These are phyloP conservation scores for Drosophila quadrilineata DNA, from an alignment of 1,140 invertebrate genomes.

Conservation along the genomic window DNA sequence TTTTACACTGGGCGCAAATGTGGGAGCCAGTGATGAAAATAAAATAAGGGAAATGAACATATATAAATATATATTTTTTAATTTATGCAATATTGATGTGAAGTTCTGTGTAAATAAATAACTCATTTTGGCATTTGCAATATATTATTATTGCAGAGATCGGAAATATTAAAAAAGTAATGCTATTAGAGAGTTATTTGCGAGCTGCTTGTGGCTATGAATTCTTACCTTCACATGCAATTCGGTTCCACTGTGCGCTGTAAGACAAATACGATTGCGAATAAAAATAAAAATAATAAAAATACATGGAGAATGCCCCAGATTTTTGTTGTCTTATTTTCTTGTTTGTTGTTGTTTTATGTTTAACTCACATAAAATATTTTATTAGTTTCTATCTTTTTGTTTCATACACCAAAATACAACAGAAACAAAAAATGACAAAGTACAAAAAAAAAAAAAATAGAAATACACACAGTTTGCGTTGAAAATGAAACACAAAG, in stretches of 20 bases:
- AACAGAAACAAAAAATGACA: conserved; percentile 36
- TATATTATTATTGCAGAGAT: too few species aligned
- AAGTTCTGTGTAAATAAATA: too few species aligned
- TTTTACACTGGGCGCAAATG: background rate
- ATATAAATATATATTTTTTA: background rate
- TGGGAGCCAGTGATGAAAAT: background rate
- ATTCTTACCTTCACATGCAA: too few species aligned
- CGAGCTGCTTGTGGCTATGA: background rate
- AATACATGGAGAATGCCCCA: conserved; percentile 12
- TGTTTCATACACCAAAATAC: conserved; percentile 41
- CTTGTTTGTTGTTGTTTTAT: conserved; percentile 25
- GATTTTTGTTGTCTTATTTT: conserved; percentile 13
- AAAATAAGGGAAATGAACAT: background rate
- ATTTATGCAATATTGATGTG: background rate
- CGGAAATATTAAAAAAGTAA: too few species aligned
- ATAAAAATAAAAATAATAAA: too few species aligned
- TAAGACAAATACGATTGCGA: conserved; percentile 30
- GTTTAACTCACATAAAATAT: conserved; percentile 72
- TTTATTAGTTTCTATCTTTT: conserved; percentile 69
- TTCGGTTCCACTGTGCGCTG: conserved; percentile 9
- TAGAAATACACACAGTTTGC: conserved; percentile 28
- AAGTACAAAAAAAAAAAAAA: conserved; percentile 46
- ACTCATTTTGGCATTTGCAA: too few species aligned
- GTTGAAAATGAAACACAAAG: too few species aligned
- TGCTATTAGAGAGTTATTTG: too few species aligned